phyloP scores from a whole-genome alignment of 92 coral and sea anemone genomes.

The Blastomussa wellsi region DNA sequence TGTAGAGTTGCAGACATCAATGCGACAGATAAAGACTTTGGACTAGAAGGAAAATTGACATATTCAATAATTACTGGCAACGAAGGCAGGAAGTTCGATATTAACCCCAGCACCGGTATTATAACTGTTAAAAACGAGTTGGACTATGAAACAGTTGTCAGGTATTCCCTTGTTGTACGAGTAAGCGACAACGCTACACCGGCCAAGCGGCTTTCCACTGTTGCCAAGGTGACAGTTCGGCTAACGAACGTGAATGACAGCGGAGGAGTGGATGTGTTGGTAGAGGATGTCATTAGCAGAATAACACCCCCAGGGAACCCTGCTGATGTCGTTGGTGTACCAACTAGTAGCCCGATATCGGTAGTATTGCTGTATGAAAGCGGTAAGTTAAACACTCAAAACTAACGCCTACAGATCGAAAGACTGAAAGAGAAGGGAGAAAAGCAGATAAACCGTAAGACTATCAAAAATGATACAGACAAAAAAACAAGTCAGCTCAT shows the following conservation, averaged over 20 bases:
- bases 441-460: not conserved
- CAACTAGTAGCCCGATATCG: slow-evolving; percentile 37
- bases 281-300: slow-evolving; percentile 19
- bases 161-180: slow-evolving; percentile 58
- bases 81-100: slow-evolving; percentile 60
- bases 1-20: slow-evolving; percentile 46
- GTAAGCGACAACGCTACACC: slow-evolving; percentile 60
- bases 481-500: not conserved
- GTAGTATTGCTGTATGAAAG: slow-evolving; percentile 48
- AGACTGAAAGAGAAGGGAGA: not conserved
- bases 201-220: slow-evolving; percentile 43
- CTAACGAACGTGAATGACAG: slow-evolving; percentile 59
- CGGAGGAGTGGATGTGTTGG: slow-evolving; percentile 66
- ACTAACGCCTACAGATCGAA: not conserved
- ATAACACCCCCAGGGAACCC: slow-evolving; percentile 63
- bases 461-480: no score
- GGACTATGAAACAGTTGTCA: slow-evolving; percentile 60
- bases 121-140: slow-evolving; percentile 61
- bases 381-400: slow-evolving; percentile 40
- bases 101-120: slow-evolving; percentile 65
- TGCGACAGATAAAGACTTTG: slow-evolving; percentile 84
- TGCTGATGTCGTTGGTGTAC: slow-evolving; percentile 61
- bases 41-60: slow-evolving; percentile 65
- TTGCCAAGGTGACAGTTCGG: slow-evolving; percentile 68
- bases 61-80: slow-evolving; percentile 65